Conservation (phyloP, 2,888 invertebrate species). For the Melieria omissa region DNA sequence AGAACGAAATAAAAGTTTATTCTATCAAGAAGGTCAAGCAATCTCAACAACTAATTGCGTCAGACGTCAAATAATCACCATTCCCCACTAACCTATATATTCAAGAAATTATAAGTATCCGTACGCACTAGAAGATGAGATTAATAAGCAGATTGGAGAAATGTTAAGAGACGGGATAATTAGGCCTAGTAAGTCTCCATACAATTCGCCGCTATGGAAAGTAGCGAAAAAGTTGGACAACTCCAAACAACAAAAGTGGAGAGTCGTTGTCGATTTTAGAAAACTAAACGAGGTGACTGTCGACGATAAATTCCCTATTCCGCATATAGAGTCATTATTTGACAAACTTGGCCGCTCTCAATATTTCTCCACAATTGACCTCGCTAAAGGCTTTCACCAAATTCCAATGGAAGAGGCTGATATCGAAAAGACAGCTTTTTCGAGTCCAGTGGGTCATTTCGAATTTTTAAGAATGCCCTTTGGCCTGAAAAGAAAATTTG, state of each 20-base stretch:
- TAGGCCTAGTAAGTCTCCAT: neutral
- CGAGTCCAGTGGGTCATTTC: neutral
- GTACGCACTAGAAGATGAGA: constrained; percentile 36
- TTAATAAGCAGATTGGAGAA: neutral
- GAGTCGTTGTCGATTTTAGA: neutral
- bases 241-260: neutral
- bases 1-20: constrained; percentile 25
- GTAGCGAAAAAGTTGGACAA: neutral
- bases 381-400: neutral
- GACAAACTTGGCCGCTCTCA: neutral
- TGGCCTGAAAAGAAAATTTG: neutral
- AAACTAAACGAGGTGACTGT: neutral
- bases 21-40: constrained; percentile 34
- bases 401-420: neutral
- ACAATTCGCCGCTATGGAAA: neutral
- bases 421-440: neutral
- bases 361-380: neutral
- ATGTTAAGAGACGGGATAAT: neutral
- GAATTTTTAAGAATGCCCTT: neutral
- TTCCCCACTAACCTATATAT: constrained; percentile 31
- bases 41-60: constrained; percentile 33
- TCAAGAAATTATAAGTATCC: constrained; percentile 41
- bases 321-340: constrained; percentile 12
- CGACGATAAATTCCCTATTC: constrained; percentile 1
- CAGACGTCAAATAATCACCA: constrained; percentile 40